Base-by-base conservation (phyloP, 2,113 vertebrate species). In the Callorhinus ursinus region DNA sequence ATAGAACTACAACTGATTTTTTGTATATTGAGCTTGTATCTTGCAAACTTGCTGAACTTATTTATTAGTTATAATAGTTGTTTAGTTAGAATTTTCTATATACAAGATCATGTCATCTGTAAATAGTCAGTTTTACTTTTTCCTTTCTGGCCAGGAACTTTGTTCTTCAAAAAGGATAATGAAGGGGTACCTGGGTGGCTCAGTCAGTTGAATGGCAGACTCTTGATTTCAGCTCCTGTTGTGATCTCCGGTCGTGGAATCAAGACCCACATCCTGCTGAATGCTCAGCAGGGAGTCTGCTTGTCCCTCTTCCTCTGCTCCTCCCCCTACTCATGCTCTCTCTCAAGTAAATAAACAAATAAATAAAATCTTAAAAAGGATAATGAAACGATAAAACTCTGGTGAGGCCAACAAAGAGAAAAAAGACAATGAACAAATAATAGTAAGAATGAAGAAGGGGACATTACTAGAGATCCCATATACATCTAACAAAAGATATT, bases 1-100 rank as follows among this genome's bases (percentile, higher is more conserved):
- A 51, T n/a, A 85, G 92, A 92, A 88, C 85, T 74, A 84, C 12
- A 92, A 59, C 39, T 92, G 59, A 67, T 69, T n/a, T 89, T 85
- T 97, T 76, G 18, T 87, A 28, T 76, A 82, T 96, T 92, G 79
- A 59, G 67, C 39, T 85, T 85, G 1, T 89, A 74, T 92, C 33
- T 39, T 89, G 85, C 10, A 80, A 90, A 22, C 49, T 89, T 96
- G 61, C n/a, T 86, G 55, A 86, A 65, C 19, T 92, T 89, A 57
- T 77, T 85, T 71, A 42, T 63, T 79, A 88, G 53, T 71, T 94
- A 51, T 88, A 42, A 85, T 77, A 39, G 39, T 69, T 69, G 59
- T 93, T 88, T 83, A 80, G 12, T 90, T 71, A 79, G 63, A 36
- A 80, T 72, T 85, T 90, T 90, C 61, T 87, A 9, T 36, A 39